Evolutionary conservation across 2,113 vertebrate genomes (phyloP), one percentile per base, ranked within the genome.

Genomic region (Nymphicus hollandicus): DNA sequence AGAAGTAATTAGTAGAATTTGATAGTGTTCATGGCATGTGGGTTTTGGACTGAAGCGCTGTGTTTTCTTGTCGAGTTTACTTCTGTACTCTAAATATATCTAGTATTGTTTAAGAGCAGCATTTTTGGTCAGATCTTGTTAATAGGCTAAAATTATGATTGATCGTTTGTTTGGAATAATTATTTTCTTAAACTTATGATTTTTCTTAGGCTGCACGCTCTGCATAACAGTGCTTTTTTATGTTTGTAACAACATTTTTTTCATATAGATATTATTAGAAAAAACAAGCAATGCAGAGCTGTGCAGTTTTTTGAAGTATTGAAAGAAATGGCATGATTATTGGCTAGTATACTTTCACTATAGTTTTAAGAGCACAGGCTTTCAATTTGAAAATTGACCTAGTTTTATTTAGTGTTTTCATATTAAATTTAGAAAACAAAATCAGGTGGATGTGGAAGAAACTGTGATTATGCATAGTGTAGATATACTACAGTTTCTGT

Each of bases 381-480:
- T 84, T 41, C 0, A 0, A 74, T 88, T 46, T 69, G 55, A 53
- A 58, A 46, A 43, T 37, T 39, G 10, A 24, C 41, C 17, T 78
- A 12, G 4, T 80, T 86, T 87, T 64, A 63, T 31, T 43, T 64
- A 20, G 2, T 89, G 16, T 73, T 83, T 77, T 39, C 65, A 15
- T 78, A 69, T 27, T 73, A 43, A 72, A 43, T 72, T 28, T n/a
- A 60, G 58, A 71, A 69, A 66, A 52, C 1, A 65, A 4, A 58
- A 39, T 78, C 6, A 43, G 44, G 8, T 77, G 28, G 14, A 31
- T 50, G 13, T 37, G 35, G 47, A 44, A 70, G 43, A 82, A 91
- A 43, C 9, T 13, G 23, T 25, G 22, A 4, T 46, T 37, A 13
- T 4, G 1, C 1, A 0, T 71, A 5, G 17, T 44, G 49, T 49